Evolutionary conservation across 2,113 vertebrate genomes (phyloP), one percentile per base, ranked within the genome.

Genomic region (Ondatra zibethicus): DNA sequence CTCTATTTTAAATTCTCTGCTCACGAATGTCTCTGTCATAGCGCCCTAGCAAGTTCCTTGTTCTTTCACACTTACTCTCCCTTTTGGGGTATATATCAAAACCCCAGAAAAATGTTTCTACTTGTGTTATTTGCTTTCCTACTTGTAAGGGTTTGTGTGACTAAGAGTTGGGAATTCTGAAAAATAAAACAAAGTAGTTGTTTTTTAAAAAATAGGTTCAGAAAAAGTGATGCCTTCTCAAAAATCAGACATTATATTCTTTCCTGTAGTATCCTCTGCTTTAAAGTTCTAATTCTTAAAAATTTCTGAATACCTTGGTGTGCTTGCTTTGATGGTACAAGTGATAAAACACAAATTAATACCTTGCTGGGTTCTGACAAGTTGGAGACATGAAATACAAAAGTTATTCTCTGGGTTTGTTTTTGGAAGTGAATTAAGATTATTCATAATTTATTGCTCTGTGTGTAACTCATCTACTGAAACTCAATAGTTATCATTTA

Each of bases 31-130:
- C 25, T 61, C 42, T 58, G 50, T 33, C 7, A 6, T 6, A 29
- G 66, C 55, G 8, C 3, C 29, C 39, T 61, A 7, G 3, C 33
- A 78, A 36, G 55, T 12, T 39, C 21, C 3, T 19, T 80, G 2
- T 61, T 66, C 23, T 33, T 85, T 73, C 19, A 68, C 36, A n/a
- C 80, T 87, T 87, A 52, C 11, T 97, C 23, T 73, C 77, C 85
- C 81, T 84, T 1, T 45, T 27, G 12, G 29, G 23, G 13, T 21
- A 23, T 1, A 73, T 52, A 39, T 16, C 75, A 58, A 82, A 58
- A 82, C 16, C 12, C 1, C 55, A 39, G 63, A 36, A 73, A 19
- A 21, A 12, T 82, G 21, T 16, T 89, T 91, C 27, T 65, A 16
- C 42, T 31, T n/a, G 12, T 76, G 70, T 45, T 27, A 80, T 31